phyloP scores from a whole-genome alignment of 2,888 invertebrate species.

The Ypsolopha sequella region DNA sequence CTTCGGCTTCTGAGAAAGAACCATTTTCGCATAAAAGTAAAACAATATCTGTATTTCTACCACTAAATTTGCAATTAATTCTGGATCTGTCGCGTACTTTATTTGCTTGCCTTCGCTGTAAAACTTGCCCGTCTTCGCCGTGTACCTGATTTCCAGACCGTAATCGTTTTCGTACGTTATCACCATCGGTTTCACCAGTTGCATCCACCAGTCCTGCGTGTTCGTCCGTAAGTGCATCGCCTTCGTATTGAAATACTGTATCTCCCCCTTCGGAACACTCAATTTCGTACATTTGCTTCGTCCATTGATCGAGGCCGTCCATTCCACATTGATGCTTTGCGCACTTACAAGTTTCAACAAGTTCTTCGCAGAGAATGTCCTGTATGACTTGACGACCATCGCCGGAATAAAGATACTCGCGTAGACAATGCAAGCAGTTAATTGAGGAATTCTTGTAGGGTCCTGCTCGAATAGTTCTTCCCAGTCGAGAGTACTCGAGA shows the following conservation, averaged over 20 bases:
- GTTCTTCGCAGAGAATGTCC: constrained; percentile 5
- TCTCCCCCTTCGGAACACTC: constrained; percentile 8
- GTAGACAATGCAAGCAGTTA: constrained; percentile 14
- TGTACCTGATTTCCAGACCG: neutral
- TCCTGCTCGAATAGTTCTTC: neutral
- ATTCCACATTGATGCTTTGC: constrained; percentile 7
- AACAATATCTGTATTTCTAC: constrained; percentile 11
- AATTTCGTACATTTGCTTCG: constrained; percentile 4
- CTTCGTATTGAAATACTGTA: constrained; percentile 3
- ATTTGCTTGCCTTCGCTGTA: neutral
- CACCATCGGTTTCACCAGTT: constrained; percentile 7
- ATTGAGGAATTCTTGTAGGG: constrained; percentile 4
- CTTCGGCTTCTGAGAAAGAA: constrained; percentile 7
- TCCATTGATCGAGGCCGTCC: too few relatives aligned
- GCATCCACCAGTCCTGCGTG: constrained; percentile 6
- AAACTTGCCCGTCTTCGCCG: constrained; percentile 1
- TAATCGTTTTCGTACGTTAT: constrained; percentile 1
- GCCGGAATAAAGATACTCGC: constrained; percentile 19
- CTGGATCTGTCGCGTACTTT: neutral
- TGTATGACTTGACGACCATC: constrained; percentile 16
- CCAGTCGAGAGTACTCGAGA: neutral
- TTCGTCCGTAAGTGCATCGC: constrained; percentile 2
- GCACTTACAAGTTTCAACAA: constrained; percentile 8
- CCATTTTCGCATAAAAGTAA: constrained; percentile 11
- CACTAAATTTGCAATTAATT: neutral